Conservation (phyloP, 2,888 invertebrate genomes). For the Microplitis deprimator region DNA sequence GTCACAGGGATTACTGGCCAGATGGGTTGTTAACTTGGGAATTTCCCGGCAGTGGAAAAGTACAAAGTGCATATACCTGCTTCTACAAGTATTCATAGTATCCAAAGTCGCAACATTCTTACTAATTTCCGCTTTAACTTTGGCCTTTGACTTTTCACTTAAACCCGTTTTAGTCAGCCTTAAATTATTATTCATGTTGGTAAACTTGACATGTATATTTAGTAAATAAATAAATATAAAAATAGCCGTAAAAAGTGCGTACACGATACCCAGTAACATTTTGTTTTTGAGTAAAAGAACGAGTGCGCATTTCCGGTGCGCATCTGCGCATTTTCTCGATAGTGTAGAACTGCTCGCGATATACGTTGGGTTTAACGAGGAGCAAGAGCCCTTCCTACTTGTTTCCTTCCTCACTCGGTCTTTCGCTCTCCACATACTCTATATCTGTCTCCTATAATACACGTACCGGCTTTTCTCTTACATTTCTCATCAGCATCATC, state of each 20-base stretch:
- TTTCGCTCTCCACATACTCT: not conserved
- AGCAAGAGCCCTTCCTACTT: slow-evolving; percentile 14
- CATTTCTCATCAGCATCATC: slow-evolving; percentile 10
- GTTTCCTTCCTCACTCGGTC: slow-evolving; percentile 1
- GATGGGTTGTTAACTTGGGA: not conserved
- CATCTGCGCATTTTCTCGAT: slow-evolving; percentile 29
- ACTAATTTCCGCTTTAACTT: slow-evolving; percentile 9
- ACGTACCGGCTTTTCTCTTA: not conserved
- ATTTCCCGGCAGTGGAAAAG: not conserved
- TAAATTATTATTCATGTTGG: not conserved
- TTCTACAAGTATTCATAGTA: not conserved
- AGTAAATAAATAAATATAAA: too few relatives aligned
- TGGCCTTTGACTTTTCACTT: not conserved
- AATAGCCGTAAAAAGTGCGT: too few relatives aligned
- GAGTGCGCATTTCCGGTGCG: slow-evolving; percentile 27
- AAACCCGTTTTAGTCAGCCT: not conserved
- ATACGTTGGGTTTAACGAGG: slow-evolving; percentile 24
- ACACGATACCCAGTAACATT: too few relatives aligned
- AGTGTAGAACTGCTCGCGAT: slow-evolving; percentile 20
- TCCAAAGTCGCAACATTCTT: not conserved
- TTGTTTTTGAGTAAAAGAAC: too few relatives aligned
- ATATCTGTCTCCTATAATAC: not conserved
- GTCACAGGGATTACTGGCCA: not conserved
- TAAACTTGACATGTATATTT: too few relatives aligned
- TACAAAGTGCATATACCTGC: not conserved